Evolutionary conservation across 2,113 vertebrate species (phyloP).

Genomic region (Elaphurus davidianus): DNA sequence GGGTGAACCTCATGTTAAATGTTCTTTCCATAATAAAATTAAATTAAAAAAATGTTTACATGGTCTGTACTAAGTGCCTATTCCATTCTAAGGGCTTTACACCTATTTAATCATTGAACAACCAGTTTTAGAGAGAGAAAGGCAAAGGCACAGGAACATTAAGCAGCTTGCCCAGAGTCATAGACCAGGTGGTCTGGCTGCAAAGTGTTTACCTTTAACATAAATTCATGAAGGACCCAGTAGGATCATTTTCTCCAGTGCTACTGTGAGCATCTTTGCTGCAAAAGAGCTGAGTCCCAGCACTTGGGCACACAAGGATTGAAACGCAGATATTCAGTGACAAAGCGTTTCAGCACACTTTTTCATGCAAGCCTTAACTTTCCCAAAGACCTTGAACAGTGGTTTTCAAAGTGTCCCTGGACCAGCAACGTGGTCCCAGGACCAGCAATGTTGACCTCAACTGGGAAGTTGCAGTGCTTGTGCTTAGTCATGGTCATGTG

Average conservation of each 20-base stretch:
- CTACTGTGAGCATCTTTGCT: rapidly evolving
- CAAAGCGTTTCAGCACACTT: no score
- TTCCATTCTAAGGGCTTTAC: not conserved
- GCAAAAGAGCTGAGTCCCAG: no score
- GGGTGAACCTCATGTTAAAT: not conserved
- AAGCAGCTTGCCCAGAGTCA: not conserved
- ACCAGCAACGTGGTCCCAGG: not conserved
- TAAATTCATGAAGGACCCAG: not conserved
- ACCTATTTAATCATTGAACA: not conserved
- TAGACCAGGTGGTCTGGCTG: not conserved
- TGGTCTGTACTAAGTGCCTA: not conserved
- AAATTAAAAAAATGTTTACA: not conserved
- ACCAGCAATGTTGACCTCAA: not conserved
- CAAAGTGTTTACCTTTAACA: not conserved
- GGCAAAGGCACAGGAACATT: not conserved
- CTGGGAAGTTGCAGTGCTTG: not conserved
- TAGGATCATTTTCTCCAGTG: rapidly evolving
- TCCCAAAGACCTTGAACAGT: not conserved
- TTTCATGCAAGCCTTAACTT: not conserved
- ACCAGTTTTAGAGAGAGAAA: not conserved
- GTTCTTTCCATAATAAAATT: not conserved
- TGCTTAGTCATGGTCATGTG: not conserved
- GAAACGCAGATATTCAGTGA: rapidly evolving
- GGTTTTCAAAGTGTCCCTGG: not conserved
- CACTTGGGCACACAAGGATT: not conserved